These are phyloP conservation scores for Pseudorectes ferrugineus DNA, from an alignment of 2,113 vertebrate genomes.

Conservation along the genomic window DNA sequence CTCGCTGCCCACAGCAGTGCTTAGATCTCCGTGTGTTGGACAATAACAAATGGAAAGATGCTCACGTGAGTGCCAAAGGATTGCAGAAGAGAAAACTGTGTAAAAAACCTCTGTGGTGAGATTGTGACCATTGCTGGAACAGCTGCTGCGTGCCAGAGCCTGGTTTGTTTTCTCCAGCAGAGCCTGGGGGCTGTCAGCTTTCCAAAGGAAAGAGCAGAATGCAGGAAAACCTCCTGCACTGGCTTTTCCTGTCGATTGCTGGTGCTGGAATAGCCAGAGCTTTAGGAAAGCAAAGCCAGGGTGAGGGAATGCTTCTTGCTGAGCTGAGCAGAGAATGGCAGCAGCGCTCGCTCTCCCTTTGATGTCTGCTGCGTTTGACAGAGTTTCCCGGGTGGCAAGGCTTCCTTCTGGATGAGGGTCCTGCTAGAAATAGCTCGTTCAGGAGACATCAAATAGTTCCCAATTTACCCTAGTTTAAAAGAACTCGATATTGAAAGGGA, in stretches of 20 bases:
- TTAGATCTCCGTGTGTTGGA: background rate
- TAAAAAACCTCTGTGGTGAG: background rate
- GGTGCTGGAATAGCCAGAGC: background rate
- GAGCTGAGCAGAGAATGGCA: background rate
- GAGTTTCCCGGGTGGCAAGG: conserved; percentile 25
- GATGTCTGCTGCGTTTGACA: conserved; percentile 32
- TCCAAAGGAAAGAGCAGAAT: background rate
- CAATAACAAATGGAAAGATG: background rate
- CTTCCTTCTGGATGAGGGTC: background rate
- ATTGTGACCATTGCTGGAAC: background rate
- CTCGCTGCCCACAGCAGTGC: background rate
- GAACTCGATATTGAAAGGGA: conserved; percentile 20
- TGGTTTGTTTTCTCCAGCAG: background rate
- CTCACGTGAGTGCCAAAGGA: background rate
- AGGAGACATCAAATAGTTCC: conserved; percentile 40
- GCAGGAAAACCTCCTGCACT: background rate
- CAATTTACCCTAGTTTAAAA: conserved; percentile 33
- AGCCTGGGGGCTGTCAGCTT: background rate
- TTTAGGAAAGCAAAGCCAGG: background rate
- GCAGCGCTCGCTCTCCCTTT: background rate
- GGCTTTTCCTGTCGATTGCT: background rate
- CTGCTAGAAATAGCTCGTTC: conserved; percentile 29
- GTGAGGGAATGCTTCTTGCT: background rate
- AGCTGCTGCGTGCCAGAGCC: background rate
- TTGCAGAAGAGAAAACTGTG: accelerated